Conservation (phyloP, 2,797 vertebrate species). For the Todus mexicanus region DNA sequence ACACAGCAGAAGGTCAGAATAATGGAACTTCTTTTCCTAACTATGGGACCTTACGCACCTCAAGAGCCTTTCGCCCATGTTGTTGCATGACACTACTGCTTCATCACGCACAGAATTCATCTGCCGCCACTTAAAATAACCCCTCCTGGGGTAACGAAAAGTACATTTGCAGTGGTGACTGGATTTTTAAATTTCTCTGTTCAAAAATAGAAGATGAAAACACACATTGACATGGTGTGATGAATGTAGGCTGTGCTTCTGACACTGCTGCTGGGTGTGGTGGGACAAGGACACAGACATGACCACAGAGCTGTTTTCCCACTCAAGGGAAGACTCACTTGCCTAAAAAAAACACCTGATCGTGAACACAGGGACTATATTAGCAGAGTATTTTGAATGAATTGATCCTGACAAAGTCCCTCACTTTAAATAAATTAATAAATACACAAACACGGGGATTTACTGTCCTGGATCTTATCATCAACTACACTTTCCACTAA, state of each 20-base stretch:
- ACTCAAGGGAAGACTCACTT: background rate
- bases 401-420: background rate
- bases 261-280: background rate
- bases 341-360: background rate
- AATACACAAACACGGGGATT: background rate
- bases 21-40: background rate
- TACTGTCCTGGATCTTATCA: background rate
- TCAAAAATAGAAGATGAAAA: background rate
- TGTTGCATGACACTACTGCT: background rate
- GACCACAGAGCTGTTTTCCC: background rate
- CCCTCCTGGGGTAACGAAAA: background rate
- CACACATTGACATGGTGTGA: fast-evolving
- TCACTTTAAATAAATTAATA: background rate
- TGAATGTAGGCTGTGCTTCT: background rate
- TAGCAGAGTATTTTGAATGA: background rate
- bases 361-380: background rate
- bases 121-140: background rate
- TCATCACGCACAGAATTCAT: background rate
- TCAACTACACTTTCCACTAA: background rate
- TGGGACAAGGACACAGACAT: background rate
- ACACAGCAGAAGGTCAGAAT: background rate
- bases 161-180: background rate
- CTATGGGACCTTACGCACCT: fast-evolving
- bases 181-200: background rate
- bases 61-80: background rate